Evolutionary conservation across 2,888 invertebrate genomes (phyloP).

Genomic region (Leptinotarsa peninsularis): DNA sequence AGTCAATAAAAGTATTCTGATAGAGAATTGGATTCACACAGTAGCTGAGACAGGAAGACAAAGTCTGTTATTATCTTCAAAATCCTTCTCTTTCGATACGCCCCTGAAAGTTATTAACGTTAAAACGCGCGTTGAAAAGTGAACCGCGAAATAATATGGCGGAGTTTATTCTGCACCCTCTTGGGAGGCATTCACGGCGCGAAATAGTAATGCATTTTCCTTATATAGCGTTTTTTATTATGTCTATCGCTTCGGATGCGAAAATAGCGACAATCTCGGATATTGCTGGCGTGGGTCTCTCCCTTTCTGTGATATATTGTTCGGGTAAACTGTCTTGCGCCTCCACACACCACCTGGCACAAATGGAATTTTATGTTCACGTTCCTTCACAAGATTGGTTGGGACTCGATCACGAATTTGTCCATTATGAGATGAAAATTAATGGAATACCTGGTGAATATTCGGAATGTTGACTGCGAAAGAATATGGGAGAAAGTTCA

Average conservation of each 20-base stretch:
- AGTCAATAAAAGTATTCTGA: no score
- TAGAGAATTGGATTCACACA: no score
- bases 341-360: conserved; percentile 26
- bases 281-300: conserved; percentile 61
- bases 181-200: conserved; percentile 63
- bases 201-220: conserved; percentile 68
- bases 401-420: neutral
- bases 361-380: conserved; percentile 12
- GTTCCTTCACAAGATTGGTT: neutral
- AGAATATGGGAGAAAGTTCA: no score
- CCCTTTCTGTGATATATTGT: conserved; percentile 44
- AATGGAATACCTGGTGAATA: no score
- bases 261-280: conserved; percentile 65
- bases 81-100: neutral
- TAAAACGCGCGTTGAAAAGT: conserved; percentile 59
- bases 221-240: conserved; percentile 67
- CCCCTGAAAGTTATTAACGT: conserved; percentile 60
- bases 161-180: conserved; percentile 61
- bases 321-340: conserved; percentile 45
- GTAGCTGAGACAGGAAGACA: no score
- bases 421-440: neutral
- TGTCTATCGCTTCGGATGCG: conserved; percentile 64
- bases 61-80: neutral
- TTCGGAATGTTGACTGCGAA: no score
- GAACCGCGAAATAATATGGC: conserved; percentile 63